A percentile compares a stretch with the other conserved stretches of the same genome.
phyloP scores from a whole-genome alignment of 2,797 vertebrate species.

The Lateolabrax maculatus region DNA sequence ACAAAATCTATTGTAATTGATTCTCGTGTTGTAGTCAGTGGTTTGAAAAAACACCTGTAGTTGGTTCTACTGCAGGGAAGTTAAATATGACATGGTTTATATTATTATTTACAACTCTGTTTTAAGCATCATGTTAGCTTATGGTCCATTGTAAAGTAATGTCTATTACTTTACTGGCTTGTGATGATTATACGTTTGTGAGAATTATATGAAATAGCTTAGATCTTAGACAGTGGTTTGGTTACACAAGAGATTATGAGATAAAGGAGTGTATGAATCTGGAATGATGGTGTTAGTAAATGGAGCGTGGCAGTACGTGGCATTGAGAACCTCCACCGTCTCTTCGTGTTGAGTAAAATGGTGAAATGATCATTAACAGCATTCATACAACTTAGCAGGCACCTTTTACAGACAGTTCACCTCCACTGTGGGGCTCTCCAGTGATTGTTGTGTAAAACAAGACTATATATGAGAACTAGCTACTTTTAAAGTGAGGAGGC shows the following conservation, averaged over 20 bases:
- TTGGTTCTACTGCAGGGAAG: conserved; percentile 4
- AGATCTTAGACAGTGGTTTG: not conserved
- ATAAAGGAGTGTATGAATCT: conserved; percentile 17
- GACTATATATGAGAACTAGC: not conserved
- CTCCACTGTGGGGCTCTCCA: conserved; percentile 44
- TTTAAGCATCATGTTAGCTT: conserved; percentile 29
- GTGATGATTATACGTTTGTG: conserved; percentile 23
- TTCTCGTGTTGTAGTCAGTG: not conserved
- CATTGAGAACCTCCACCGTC: conserved; percentile 25
- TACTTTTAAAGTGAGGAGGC: not conserved
- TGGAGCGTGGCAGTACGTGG: conserved; percentile 13
- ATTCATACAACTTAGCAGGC: conserved; percentile 39
- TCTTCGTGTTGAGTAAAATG: conserved; percentile 25
- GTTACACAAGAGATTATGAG: conserved; percentile 26
- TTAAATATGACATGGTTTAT: conserved; percentile 13
- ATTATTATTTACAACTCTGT: conserved; percentile 13
- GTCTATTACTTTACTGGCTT: conserved; percentile 17
- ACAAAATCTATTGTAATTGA: conserved; percentile 7
- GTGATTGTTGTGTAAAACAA: conserved; percentile 9
- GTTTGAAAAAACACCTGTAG: conserved; percentile 10
- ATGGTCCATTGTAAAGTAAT: conserved; percentile 8
- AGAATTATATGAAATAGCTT: conserved; percentile 26
- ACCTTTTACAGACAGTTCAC: conserved; percentile 31
- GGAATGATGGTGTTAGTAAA: conserved; percentile 52
- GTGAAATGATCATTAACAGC: conserved; percentile 37